Evolutionary conservation across 2,113 vertebrate genomes (phyloP).

Genomic region (Calidris pugnax): DNA sequence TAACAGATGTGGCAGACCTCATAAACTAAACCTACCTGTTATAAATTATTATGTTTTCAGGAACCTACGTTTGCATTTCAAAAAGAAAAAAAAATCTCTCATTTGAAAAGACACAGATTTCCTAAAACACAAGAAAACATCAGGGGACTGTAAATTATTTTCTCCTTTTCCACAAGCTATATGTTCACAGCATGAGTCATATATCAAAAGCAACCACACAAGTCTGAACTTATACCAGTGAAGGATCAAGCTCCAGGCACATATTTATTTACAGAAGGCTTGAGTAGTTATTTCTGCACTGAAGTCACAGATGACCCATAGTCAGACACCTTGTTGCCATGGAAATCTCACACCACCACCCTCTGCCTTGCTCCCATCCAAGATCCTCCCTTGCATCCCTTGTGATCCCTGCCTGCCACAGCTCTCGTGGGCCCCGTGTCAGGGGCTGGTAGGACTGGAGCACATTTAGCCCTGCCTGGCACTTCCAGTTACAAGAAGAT

Average conservation of each 20-base stretch:
- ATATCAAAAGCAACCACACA: neutral
- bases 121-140: neutral
- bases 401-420: neutral
- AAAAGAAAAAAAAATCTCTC: neutral
- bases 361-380: neutral
- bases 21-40: conserved; percentile 57
- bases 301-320: neutral
- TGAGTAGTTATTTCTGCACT: conserved; percentile 18
- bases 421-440: neutral
- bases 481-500: neutral
- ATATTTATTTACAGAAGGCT: conserved; percentile 28
- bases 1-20: conserved; percentile 50
- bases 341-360: conserved; percentile 10
- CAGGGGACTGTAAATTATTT: neutral
- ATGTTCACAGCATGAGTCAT: conserved; percentile 30
- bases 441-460: neutral
- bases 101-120: neutral
- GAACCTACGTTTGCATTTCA: conserved; percentile 23
- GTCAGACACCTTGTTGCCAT: conserved; percentile 31
- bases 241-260: conserved; percentile 9
- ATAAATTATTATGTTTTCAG: conserved; percentile 59
- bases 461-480: neutral
- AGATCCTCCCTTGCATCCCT: neutral
- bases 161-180: neutral
- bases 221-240: neutral